phyloP scores from a whole-genome alignment of 1,140 invertebrate genomes.

The Thaumatotibia leucotreta region DNA sequence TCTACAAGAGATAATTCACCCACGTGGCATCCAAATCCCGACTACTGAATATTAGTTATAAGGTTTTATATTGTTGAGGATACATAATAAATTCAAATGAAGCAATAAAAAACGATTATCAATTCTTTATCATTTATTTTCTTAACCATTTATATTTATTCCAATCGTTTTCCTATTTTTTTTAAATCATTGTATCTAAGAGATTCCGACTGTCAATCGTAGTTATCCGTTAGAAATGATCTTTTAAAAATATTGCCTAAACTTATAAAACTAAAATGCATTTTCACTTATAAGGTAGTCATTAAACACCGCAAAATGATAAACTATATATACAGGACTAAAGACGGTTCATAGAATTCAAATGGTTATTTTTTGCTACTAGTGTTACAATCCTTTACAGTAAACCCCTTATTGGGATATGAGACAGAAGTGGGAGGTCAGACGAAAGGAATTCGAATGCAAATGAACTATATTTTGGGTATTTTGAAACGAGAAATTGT shows the following conservation, averaged over 20 bases:
- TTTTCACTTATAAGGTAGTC: conserved; percentile 68
- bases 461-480: conserved; percentile 24
- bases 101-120: conserved; percentile 43
- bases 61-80: neutral
- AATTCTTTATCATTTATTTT: conserved; percentile 73
- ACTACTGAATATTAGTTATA: neutral
- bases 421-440: conserved; percentile 34
- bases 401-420: conserved; percentile 42
- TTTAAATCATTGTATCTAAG: conserved; percentile 71
- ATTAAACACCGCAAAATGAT: conserved; percentile 68
- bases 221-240: conserved; percentile 70
- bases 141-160: conserved; percentile 74
- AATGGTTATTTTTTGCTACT: conserved; percentile 53
- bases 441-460: conserved; percentile 22
- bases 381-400: conserved; percentile 40
- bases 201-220: conserved; percentile 66
- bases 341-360: conserved; percentile 60
- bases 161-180: conserved; percentile 73
- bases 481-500: conserved; percentile 28
- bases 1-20: too few species aligned
- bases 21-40: too few species aligned
- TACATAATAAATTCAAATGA: conserved; percentile 18
- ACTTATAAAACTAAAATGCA: conserved; percentile 76
- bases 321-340: conserved; percentile 68
- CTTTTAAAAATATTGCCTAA: conserved; percentile 73